Percentiles rank a stretch among this genome's conserved stretches.
Evolutionary conservation across 2,797 vertebrate species (phyloP).

Genomic region (Orientallactaga sibirica): DNA sequence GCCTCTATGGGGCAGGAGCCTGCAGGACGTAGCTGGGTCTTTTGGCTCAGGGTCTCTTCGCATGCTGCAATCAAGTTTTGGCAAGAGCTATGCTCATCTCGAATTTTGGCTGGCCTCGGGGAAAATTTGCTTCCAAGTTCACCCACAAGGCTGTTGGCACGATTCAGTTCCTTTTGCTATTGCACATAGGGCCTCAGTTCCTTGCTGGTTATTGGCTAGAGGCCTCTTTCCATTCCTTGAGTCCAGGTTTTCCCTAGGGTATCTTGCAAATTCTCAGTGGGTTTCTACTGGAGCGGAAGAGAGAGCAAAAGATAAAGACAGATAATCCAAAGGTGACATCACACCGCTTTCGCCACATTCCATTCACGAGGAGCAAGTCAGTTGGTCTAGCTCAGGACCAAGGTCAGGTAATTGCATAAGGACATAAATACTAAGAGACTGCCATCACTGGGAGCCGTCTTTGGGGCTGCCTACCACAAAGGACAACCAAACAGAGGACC

Average conservation of each 20-base stretch:
- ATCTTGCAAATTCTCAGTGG: neutral
- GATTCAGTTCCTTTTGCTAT: neutral
- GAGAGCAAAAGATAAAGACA: neutral
- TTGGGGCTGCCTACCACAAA: neutral
- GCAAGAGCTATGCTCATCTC: neutral
- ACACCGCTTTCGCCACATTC: neutral
- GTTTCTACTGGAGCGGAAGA: neutral
- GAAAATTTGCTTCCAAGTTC: slow-evolving; percentile 49
- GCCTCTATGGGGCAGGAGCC: neutral
- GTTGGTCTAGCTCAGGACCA: neutral
- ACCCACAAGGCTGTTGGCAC: slow-evolving; percentile 17
- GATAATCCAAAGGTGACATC: slow-evolving; percentile 8
- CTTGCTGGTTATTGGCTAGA: neutral
- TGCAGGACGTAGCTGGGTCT: neutral
- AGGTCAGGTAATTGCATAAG: neutral
- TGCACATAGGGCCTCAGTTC: neutral
- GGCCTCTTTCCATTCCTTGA: neutral
- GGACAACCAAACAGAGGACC: neutral
- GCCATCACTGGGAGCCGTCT: neutral
- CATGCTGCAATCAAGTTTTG: neutral
- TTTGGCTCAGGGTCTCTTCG: slow-evolving; percentile 39
- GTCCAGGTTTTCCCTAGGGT: neutral
- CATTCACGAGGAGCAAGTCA: neutral
- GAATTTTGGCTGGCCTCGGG: neutral
- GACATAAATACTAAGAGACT: neutral